Percentiles rank a stretch among this genome's conserved stretches.
Conservation (phyloP, 1,140 invertebrate species). For the Fopius arisanus region DNA sequence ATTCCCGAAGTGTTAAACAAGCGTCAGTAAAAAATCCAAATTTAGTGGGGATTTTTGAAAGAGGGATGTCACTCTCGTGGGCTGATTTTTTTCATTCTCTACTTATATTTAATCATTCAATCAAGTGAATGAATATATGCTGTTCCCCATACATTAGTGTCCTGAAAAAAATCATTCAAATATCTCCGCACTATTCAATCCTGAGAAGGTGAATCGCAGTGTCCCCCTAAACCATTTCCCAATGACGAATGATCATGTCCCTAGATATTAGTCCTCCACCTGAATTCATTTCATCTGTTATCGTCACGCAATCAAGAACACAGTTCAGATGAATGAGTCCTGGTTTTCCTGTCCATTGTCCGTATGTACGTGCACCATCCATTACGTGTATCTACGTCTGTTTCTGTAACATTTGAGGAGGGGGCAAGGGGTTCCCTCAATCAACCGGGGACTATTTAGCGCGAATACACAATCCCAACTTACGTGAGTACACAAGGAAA, state of each 20-base stretch:
- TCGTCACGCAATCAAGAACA: conserved; percentile 5
- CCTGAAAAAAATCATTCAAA: no score
- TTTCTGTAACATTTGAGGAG: background rate
- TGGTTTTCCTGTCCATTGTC: background rate
- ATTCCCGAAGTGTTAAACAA: no score
- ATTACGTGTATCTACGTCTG: conserved; percentile 3
- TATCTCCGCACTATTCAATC: background rate
- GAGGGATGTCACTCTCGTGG: no score
- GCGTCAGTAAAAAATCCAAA: no score
- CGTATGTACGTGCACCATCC: background rate
- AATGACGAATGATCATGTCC: background rate
- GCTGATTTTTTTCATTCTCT: no score
- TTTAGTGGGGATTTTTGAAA: no score
- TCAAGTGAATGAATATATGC: no score
- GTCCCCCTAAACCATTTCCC: background rate
- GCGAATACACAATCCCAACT: conserved; percentile 19
- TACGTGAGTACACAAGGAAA: conserved; percentile 5
- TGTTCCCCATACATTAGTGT: no score
- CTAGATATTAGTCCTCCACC: background rate
- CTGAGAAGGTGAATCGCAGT: background rate
- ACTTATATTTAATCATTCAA: no score
- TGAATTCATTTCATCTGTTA: background rate
- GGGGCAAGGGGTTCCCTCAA: background rate
- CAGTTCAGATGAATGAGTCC: background rate
- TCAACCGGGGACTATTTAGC: conserved; percentile 24